Percentiles rank a stretch among this genome's conserved stretches.
Evolutionary conservation across 2,888 invertebrate genomes (phyloP).

Genomic region (Mayetiola destructor): DNA sequence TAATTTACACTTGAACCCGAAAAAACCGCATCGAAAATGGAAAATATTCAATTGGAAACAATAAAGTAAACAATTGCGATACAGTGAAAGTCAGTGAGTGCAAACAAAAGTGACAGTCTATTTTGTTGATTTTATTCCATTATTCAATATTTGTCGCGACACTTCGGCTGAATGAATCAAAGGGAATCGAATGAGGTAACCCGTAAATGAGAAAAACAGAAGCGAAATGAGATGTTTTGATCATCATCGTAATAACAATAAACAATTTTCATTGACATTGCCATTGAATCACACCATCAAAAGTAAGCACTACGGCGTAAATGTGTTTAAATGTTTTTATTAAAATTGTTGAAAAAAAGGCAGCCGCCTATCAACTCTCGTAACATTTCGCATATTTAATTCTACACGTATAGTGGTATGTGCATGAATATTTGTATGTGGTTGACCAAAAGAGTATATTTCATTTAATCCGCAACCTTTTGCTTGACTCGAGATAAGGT

Average conservation of each 20-base stretch:
- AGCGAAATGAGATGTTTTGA: no score
- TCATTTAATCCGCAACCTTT: slow-evolving; percentile 8
- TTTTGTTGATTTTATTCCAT: not conserved
- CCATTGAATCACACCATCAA: no score
- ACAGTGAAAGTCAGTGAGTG: not conserved
- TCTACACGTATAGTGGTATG: no score
- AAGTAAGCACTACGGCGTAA: no score
- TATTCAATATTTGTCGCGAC: slow-evolving; percentile 8
- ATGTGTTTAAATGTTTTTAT: not conserved
- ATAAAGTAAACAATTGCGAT: slow-evolving; percentile 5
- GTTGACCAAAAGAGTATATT: no score
- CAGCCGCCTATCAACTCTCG: not conserved
- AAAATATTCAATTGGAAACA: slow-evolving; percentile 2
- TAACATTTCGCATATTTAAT: not conserved
- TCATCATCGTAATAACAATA: no score
- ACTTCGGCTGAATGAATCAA: not conserved
- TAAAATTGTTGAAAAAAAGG: not conserved
- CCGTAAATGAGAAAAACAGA: no score
- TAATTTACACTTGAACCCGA: slow-evolving; percentile 10
- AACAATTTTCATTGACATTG: no score
- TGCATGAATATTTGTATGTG: no score
- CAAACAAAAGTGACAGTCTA: no score
- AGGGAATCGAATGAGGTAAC: no score
- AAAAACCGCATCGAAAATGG: not conserved
- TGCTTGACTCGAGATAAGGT: slow-evolving; percentile 6